Base-by-base conservation (phyloP, 1,140 invertebrate species). In the Choristoneura fumiferana region DNA sequence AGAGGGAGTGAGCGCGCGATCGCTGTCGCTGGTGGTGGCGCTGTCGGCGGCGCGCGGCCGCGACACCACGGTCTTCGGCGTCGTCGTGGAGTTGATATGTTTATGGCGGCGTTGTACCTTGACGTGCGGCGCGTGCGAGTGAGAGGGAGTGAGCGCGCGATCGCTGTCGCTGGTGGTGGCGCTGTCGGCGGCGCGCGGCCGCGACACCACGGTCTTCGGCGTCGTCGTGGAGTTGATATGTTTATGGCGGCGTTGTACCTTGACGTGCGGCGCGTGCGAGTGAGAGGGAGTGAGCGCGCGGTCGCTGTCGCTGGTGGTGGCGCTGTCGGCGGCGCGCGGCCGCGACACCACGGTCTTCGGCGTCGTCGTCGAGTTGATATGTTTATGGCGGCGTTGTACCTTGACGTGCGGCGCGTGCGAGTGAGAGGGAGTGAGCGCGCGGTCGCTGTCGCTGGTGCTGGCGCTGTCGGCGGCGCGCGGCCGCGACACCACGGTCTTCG, bases 401-500 rank as follows among this genome's bases (percentile, higher is more conserved):
- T 49, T 49, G 4, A 49, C 43, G 60, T 45, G 83, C 55, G 76
- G 80, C 56, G 73, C 76, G 78, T 89, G 80, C 56, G 73, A 77
- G 78, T 89, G 82, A 69, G 89, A 84, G 65, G 87, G 83, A 14
- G 90, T 90, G 67, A 87, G 82, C 56, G 91, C 88, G 63, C 88
- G 89, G 62, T 91, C 91, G 55, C 81, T 90, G 66, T 92, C 91
- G 63, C 82, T 84, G 65, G 77, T 69, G 71, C 80, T 78, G 54
- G 65, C 60, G 65, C 76, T 78, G 67, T 73, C 75, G 57, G 65
- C 75, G 22, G 61, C 74, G 36, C 78, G 78, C 82, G 91, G 91
- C 60, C 90, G 89, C 76, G 92, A 92, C 64, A 94, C 90, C 57
- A 94, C 91, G 17, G 93, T 95, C 78, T 92, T 92, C 37, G 93